Evolutionary conservation across 2,797 vertebrate species (phyloP), one percentile per base, ranked within the genome.

Genomic region (Acanthurus tractus): DNA sequence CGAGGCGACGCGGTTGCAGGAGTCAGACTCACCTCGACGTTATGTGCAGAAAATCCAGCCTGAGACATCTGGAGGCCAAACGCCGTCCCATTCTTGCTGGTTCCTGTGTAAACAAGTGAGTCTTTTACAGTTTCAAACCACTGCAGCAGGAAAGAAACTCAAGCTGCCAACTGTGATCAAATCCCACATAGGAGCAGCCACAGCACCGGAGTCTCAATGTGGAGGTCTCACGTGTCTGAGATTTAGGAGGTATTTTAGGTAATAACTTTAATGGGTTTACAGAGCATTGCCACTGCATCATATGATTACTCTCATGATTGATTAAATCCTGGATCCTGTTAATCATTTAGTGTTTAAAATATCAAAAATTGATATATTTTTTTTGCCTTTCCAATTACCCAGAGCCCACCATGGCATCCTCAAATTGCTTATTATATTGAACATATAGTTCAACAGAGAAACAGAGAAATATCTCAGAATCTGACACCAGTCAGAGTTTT

Each of bases 61-160:
- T 99, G 98, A 49, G 98, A 99, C 98, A 99, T 99, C 92, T 99
- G 98, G 89, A 99, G 94, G 8, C 98, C 98, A 79, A 99, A 99
- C 85, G 98, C 98, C 25, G 97, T 98, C 87, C 98, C 98, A 0
- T 99, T 99, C 93, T 97, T 98, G 89, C 96, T 99, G 81, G 98
- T 99, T 89, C 98, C 98, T 99, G 85, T 70, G 82, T 78, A 92
- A 93, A 92, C 84, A 93, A 84, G 77, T 78, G 79, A 79, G 61
- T 62, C 40, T 76, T 79, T 78, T 38, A 83, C 46, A 65, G 52
- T 42, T 77, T 18, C 81, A 50, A 88, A 65, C 29, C 6, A 9
- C n/a, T 25, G 46, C 62, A 73, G 58, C 17, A 42, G 42, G 53
- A 56, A 59, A 65, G 29, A 79, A 61, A 14, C 14, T 15, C 23